phyloP scores from a whole-genome alignment of 2,888 invertebrate species.

The Actias luna region DNA sequence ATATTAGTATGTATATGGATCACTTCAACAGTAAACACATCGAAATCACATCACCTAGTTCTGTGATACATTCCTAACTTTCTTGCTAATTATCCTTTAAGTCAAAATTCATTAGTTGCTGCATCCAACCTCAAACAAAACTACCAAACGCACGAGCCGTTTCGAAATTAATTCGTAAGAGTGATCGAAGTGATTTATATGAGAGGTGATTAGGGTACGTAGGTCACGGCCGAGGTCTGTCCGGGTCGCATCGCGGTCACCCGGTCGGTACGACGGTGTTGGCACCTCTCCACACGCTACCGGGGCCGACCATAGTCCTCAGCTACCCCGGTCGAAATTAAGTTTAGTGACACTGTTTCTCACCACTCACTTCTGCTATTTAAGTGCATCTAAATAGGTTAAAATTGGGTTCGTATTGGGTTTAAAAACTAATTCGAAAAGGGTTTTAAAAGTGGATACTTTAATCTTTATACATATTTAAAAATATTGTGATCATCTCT shows the following conservation, averaged over 20 bases:
- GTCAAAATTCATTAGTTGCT: background rate
- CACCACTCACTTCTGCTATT: background rate
- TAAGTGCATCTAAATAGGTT: background rate
- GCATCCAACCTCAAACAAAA: background rate
- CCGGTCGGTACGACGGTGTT: background rate
- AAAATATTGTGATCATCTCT: too few relatives aligned
- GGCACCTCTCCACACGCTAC: background rate
- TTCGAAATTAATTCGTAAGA: background rate
- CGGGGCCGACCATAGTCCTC: background rate
- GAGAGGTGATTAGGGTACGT: background rate
- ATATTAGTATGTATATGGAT: too few relatives aligned
- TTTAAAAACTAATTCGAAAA: background rate
- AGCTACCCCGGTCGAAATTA: background rate
- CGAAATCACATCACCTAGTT: too few relatives aligned
- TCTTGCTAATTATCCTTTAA: background rate
- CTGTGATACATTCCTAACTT: too few relatives aligned
- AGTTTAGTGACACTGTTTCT: background rate
- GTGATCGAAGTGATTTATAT: background rate
- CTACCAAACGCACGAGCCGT: background rate
- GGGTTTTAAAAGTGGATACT: too few relatives aligned
- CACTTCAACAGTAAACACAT: too few relatives aligned
- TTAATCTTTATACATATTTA: too few relatives aligned
- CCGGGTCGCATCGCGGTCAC: too few relatives aligned
- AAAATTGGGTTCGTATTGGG: background rate
- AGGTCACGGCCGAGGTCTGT: slow-evolving; percentile 1